A percentile compares a stretch with the other conserved stretches of the same genome.
Conservation (phyloP, 2,113 vertebrate genomes). For the Pholis gunnellus region DNA sequence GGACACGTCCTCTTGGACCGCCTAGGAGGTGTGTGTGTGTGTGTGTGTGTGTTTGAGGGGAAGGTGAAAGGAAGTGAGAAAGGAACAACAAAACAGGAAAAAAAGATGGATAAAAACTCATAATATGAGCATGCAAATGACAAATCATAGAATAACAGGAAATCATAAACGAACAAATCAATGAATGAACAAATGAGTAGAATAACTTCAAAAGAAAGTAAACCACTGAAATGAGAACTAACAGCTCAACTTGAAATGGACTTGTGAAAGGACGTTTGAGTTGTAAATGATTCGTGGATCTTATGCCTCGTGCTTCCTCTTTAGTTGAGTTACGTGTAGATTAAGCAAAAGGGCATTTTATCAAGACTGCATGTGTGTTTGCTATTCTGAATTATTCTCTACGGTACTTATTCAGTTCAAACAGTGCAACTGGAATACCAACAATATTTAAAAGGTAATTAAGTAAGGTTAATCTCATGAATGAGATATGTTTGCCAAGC, state of each 20-base stretch:
- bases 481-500: neutral
- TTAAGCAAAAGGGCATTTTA: neutral
- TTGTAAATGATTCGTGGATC: neutral
- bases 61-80: conserved; percentile 35
- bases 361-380: neutral
- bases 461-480: neutral
- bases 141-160: conserved; percentile 77
- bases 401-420: neutral
- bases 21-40: conserved; percentile 83
- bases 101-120: conserved; percentile 79
- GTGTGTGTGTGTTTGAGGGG: conserved; percentile 26
- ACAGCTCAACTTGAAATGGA: neutral
- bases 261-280: neutral
- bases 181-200: conserved; percentile 19
- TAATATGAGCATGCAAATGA: conserved; percentile 79
- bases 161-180: conserved; percentile 61
- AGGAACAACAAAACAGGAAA: conserved; percentile 70
- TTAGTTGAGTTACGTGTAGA: neutral
- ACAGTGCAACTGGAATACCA: neutral
- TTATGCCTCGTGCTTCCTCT: neutral
- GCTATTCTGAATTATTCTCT: neutral
- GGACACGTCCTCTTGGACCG: conserved; percentile 91
- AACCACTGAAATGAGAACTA: conserved; percentile 34
- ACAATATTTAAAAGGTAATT: neutral
- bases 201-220: neutral